These are phyloP conservation scores for Caenorhabditis zanzibari DNA, from an alignment of 2,888 invertebrate genomes.

Conservation along the genomic window DNA sequence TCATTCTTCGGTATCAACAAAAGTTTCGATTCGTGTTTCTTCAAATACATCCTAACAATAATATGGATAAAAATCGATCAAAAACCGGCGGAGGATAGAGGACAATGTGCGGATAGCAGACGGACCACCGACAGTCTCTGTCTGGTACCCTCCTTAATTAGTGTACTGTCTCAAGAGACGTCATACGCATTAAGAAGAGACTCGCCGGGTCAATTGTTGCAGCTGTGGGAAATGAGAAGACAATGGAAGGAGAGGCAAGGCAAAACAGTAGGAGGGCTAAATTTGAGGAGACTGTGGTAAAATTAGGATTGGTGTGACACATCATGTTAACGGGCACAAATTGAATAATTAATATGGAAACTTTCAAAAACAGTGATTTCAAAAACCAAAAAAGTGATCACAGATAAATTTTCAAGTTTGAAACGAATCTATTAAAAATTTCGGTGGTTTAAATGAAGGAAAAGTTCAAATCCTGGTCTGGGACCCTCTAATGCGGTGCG, in stretches of 20 bases:
- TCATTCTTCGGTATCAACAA: neutral
- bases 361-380: too few relatives aligned
- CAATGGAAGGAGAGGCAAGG: slow-evolving; percentile 9
- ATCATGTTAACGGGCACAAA: too few relatives aligned
- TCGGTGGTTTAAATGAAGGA: too few relatives aligned
- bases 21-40: slow-evolving; percentile 43
- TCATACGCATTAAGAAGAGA: neutral
- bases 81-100: neutral
- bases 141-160: slow-evolving; percentile 15
- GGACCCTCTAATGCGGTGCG: too few relatives aligned
- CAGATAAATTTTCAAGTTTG: too few relatives aligned
- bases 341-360: too few relatives aligned
- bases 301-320: too few relatives aligned
- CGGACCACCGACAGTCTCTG: slow-evolving; percentile 27
- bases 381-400: too few relatives aligned
- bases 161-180: slow-evolving; percentile 10
- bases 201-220: slow-evolving; percentile 3
- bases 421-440: too few relatives aligned
- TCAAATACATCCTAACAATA: slow-evolving; percentile 17
- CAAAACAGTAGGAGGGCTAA: neutral
- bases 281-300: too few relatives aligned
- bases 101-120: slow-evolving; percentile 9
- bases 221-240: neutral
- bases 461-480: too few relatives aligned
- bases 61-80: slow-evolving; percentile 1